These are phyloP conservation scores for Julus scanicus DNA, from an alignment of 2,888 invertebrate species.

Conservation along the genomic window DNA sequence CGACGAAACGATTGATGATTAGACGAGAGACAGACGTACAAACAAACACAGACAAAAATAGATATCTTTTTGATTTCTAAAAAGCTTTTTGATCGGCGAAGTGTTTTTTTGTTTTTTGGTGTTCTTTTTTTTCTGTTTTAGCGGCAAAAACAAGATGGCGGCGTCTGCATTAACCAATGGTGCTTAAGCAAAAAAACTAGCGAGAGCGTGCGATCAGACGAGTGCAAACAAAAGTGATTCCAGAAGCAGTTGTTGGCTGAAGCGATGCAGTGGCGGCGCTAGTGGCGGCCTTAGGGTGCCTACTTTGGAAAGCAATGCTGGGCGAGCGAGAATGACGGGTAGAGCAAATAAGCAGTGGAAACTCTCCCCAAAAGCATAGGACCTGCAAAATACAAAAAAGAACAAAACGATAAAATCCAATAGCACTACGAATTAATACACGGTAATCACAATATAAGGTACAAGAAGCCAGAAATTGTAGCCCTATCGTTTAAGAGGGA, in stretches of 20 bases:
- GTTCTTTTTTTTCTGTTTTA: background rate
- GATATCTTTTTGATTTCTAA: background rate
- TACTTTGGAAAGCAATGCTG: slow-evolving; percentile 1
- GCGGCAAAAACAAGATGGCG: background rate
- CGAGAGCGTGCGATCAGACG: background rate
- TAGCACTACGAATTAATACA: no score
- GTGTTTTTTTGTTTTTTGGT: background rate
- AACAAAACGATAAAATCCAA: background rate
- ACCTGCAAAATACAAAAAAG: slow-evolving; percentile 1
- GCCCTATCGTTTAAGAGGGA: no score
- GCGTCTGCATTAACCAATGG: background rate
- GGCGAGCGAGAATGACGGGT: slow-evolving; percentile 1
- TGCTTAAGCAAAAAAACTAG: background rate
- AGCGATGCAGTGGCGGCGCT: slow-evolving; percentile 1
- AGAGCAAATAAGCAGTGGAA: background rate
- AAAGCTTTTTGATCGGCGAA: background rate
- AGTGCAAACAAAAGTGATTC: slow-evolving; percentile 1
- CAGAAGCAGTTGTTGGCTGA: background rate
- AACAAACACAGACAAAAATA: background rate
- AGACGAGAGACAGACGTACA: background rate
- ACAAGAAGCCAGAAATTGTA: no score
- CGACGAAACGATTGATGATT: background rate
- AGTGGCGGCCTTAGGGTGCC: background rate
- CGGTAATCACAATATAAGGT: no score
- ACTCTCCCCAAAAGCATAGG: slow-evolving; percentile 1